phyloP scores from a whole-genome alignment of 2,888 invertebrate genomes.

The Crossocerus cetratus region DNA sequence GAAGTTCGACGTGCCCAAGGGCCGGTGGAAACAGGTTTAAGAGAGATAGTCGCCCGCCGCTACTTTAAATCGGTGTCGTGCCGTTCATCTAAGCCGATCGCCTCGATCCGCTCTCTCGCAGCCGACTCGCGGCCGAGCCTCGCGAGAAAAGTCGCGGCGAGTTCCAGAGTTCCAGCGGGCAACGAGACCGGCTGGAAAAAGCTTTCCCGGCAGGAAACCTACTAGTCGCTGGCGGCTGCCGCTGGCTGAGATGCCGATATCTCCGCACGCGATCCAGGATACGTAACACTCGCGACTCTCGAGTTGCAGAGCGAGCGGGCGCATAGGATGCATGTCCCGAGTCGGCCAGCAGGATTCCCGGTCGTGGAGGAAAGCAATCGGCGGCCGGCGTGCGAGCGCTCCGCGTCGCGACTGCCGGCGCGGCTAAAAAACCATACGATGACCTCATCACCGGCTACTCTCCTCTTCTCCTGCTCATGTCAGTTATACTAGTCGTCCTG shows the following conservation, averaged over 20 bases:
- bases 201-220: background rate
- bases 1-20: conserved; percentile 52
- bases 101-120: background rate
- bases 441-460: conserved; percentile 73
- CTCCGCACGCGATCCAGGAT: background rate
- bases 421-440: conserved; percentile 72
- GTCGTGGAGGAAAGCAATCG: conserved; percentile 8
- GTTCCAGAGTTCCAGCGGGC: background rate
- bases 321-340: conserved; percentile 64
- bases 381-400: conserved; percentile 70
- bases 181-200: background rate
- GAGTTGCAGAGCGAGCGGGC: conserved; percentile 44
- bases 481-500: conserved; percentile 69
- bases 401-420: conserved; percentile 73
- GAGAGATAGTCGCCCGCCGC: conserved; percentile 53
- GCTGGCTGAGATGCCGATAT: conserved; percentile 2
- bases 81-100: conserved; percentile 29
- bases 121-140: background rate
- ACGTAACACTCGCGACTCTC: conserved; percentile 44
- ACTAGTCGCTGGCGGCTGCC: conserved; percentile 11
- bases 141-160: background rate
- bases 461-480: conserved; percentile 68
- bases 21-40: conserved; percentile 61
- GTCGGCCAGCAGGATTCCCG: conserved; percentile 6
- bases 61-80: conserved; percentile 53